Percentiles rank a stretch among this genome's conserved stretches.
These are phyloP conservation scores for Nibea coibor DNA, from an alignment of 2,113 vertebrate species.

Conservation along the genomic window DNA sequence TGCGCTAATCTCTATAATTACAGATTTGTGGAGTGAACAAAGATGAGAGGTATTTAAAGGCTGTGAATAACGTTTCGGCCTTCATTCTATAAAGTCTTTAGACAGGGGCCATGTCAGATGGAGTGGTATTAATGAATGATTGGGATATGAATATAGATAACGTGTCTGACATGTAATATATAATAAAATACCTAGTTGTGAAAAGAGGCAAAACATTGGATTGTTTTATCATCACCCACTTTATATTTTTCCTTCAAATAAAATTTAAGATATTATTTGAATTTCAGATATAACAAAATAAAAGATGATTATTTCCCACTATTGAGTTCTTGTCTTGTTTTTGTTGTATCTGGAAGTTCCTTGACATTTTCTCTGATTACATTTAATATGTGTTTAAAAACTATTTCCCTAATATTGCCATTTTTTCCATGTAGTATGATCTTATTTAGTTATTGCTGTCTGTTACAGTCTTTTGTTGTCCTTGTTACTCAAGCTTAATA, in stretches of 20 bases:
- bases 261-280: not conserved
- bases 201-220: not conserved
- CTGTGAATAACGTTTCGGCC: not conserved
- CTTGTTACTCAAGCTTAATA: not conserved
- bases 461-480: not conserved
- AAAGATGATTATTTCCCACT: not conserved
- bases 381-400: not conserved
- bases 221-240: not conserved
- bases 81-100: not conserved
- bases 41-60: not conserved
- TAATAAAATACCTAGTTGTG: no score
- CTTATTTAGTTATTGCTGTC: not conserved
- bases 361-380: no score
- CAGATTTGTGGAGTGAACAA: not conserved
- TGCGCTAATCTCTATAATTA: conserved; percentile 47
- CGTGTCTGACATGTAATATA: not conserved
- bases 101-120: not conserved
- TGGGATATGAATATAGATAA: not conserved
- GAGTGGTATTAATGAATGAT: conserved; percentile 10
- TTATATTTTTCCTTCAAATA: not conserved
- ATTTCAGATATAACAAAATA: not conserved
- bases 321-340: not conserved
- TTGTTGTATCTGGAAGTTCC: no score
- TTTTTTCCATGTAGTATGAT: no score
- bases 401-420: not conserved